These are phyloP conservation scores for Pachyrhynchus sulphureomaculatus DNA, from an alignment of 1,140 invertebrate genomes.

Conservation along the genomic window DNA sequence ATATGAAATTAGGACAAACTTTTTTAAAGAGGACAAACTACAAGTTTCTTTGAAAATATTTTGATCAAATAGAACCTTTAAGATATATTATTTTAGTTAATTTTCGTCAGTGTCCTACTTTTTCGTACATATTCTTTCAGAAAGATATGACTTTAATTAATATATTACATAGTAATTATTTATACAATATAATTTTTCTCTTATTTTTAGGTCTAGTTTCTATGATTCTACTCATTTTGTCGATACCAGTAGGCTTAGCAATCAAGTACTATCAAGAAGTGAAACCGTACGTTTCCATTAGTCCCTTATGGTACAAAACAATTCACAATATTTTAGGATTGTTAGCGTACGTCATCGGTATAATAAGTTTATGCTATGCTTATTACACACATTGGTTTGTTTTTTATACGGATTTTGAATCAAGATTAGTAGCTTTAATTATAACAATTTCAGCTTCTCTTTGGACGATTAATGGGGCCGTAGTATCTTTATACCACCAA, in stretches of 20 bases:
- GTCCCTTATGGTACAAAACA: slow-evolving; percentile 29
- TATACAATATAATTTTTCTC: not conserved
- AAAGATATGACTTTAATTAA: no score
- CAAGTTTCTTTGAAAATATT: no score
- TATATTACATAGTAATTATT: not conserved
- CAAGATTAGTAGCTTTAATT: slow-evolving; percentile 35
- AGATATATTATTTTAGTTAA: no score
- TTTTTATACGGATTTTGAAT: slow-evolving; percentile 34
- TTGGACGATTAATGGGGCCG: slow-evolving; percentile 38
- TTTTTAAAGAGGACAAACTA: no score
- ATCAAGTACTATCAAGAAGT: slow-evolving; percentile 32
- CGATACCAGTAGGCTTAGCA: slow-evolving; percentile 29
- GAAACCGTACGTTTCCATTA: slow-evolving; percentile 3
- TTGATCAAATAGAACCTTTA: no score
- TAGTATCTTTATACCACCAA: slow-evolving; percentile 35
- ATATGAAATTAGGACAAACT: no score
- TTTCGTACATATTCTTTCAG: no score
- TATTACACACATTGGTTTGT: slow-evolving; percentile 41
- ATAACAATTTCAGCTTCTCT: slow-evolving; percentile 28
- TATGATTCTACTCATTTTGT: slow-evolving; percentile 35
- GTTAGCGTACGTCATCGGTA: slow-evolving; percentile 37
- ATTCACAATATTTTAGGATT: slow-evolving; percentile 37
- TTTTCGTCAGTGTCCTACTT: no score
- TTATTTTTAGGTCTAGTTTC: slow-evolving; percentile 37
- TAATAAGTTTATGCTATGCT: slow-evolving; percentile 37